These are phyloP conservation scores for Ennomos quercinarius DNA, from an alignment of 2,888 invertebrate genomes.

Conservation along the genomic window DNA sequence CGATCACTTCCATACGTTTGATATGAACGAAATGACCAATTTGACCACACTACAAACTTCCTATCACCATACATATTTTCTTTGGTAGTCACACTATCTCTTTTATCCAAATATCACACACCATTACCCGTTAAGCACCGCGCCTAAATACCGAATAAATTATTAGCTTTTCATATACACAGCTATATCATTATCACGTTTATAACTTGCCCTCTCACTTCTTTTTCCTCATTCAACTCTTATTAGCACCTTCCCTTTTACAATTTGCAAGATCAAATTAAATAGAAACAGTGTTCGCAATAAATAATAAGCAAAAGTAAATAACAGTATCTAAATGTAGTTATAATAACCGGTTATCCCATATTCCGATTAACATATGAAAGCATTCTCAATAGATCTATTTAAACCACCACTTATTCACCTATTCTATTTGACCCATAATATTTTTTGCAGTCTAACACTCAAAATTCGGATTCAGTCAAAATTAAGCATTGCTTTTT, in stretches of 20 bases:
- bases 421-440: slow-evolving; percentile 15
- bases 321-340: too few species aligned
- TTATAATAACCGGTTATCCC: too few species aligned
- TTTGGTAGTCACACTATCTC: slow-evolving; percentile 53
- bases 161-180: slow-evolving; percentile 20
- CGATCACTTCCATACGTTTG: too few species aligned
- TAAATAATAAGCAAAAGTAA: too few species aligned
- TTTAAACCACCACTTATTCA: too few species aligned
- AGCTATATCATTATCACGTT: slow-evolving; percentile 23
- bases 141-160: slow-evolving; percentile 34
- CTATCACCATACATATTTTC: slow-evolving; percentile 42
- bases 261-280: slow-evolving; percentile 16
- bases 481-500: slow-evolving; percentile 1
- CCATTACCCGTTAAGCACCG: slow-evolving; percentile 64
- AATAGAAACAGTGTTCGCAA: neutral
- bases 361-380: too few species aligned
- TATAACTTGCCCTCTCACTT: slow-evolving; percentile 18
- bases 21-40: too few species aligned
- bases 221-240: slow-evolving; percentile 22
- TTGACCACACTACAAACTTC: too few species aligned
- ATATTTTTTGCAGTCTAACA: slow-evolving; percentile 17
- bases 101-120: slow-evolving; percentile 65
- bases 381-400: neutral
- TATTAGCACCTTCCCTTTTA: slow-evolving; percentile 22
- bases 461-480: slow-evolving; percentile 17